These are phyloP conservation scores for Axis porcinus DNA, from an alignment of 2,113 vertebrate species.

Conservation along the genomic window DNA sequence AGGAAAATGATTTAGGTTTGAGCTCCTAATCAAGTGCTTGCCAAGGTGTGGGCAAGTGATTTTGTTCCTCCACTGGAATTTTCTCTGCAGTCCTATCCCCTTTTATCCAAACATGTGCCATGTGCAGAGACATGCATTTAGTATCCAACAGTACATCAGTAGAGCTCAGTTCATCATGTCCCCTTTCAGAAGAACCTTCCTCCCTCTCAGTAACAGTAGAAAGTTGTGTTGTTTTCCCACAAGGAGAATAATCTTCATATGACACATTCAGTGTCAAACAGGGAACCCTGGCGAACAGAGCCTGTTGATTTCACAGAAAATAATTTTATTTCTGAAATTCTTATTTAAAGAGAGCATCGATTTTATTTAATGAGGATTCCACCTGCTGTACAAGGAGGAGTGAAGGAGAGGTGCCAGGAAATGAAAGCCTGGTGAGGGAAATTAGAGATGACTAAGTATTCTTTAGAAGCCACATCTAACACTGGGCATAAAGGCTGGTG, in stretches of 20 bases:
- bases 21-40: slow-evolving; percentile 39
- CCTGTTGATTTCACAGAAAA: slow-evolving; percentile 8
- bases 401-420: slow-evolving; percentile 38
- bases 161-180: neutral
- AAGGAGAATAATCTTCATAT: neutral
- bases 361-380: slow-evolving; percentile 17
- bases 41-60: neutral
- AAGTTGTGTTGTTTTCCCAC: neutral
- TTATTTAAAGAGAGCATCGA: slow-evolving; percentile 41
- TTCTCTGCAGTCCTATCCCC: neutral
- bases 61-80: neutral
- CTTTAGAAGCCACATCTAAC: slow-evolving; percentile 44
- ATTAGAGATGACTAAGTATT: slow-evolving; percentile 1
- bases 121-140: neutral
- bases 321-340: slow-evolving; percentile 24
- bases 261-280: neutral
- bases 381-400: slow-evolving; percentile 29
- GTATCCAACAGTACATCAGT: neutral
- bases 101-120: neutral
- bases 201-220: neutral
- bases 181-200: neutral
- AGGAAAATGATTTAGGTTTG: slow-evolving; percentile 20
- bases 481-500: neutral
- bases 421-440: slow-evolving; percentile 34
- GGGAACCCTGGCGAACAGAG: neutral